phyloP scores from a whole-genome alignment of 2,888 invertebrate genomes.

The Spodoptera picta region DNA sequence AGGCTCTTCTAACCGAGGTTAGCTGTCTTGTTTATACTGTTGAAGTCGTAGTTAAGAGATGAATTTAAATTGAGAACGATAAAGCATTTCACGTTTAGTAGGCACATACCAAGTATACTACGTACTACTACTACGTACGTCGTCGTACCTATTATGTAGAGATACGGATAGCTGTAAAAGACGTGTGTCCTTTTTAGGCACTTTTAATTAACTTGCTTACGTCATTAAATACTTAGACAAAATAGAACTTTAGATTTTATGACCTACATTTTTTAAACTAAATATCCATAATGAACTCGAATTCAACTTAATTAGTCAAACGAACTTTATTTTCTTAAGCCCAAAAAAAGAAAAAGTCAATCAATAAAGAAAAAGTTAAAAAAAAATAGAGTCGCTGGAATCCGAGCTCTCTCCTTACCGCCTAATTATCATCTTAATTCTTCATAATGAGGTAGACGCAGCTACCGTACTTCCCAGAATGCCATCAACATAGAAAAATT shows the following conservation, averaged over 20 bases:
- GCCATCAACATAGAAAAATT: constrained; percentile 58
- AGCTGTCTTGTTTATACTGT: too few relatives aligned
- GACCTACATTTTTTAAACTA: background rate
- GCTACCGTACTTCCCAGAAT: constrained; percentile 76
- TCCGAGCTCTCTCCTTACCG: constrained; percentile 63
- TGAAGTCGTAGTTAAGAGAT: too few relatives aligned
- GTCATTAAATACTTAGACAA: too few relatives aligned
- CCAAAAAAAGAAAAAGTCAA: constrained; percentile 34
- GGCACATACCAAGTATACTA: too few relatives aligned
- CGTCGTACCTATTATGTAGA: too few relatives aligned
- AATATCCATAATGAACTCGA: constrained; percentile 2
- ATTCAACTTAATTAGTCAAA: constrained; percentile 35
- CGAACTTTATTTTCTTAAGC: constrained; percentile 14
- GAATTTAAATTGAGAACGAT: too few relatives aligned
- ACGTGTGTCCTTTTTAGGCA: too few relatives aligned
- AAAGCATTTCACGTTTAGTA: too few relatives aligned
- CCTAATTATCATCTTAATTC: constrained; percentile 80
- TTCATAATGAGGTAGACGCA: constrained; percentile 67
- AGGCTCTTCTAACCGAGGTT: background rate
- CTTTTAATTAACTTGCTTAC: too few relatives aligned
- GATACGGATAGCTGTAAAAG: too few relatives aligned
- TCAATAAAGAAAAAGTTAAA: constrained; percentile 44
- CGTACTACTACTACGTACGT: too few relatives aligned
- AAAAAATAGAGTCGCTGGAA: constrained; percentile 55
- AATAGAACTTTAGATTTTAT: background rate